phyloP scores from a whole-genome alignment of 2,888 invertebrate genomes.

The Luperina nickerlii region DNA sequence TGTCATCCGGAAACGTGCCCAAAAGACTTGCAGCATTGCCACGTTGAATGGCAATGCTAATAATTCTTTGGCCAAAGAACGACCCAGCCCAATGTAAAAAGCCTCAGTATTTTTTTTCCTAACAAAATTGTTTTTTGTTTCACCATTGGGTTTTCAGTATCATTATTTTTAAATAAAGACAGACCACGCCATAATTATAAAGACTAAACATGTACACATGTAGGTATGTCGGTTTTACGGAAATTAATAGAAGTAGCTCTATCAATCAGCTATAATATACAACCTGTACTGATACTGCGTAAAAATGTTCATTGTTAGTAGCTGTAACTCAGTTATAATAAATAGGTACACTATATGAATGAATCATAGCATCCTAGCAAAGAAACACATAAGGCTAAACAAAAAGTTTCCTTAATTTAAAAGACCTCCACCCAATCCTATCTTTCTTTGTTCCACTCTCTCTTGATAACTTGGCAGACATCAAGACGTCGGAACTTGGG shows the following conservation, averaged over 20 bases:
- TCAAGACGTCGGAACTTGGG: conserved; percentile 33
- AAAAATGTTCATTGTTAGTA: not conserved
- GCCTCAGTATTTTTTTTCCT: too few relatives aligned
- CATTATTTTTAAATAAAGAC: not conserved
- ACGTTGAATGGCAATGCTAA: too few relatives aligned
- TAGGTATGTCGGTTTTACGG: not conserved
- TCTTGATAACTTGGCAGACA: conserved; percentile 44
- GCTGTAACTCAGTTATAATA: too few relatives aligned
- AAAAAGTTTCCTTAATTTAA: not conserved
- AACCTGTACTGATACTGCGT: not conserved
- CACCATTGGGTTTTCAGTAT: not conserved
- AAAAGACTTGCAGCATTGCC: too few relatives aligned
- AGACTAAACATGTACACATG: not conserved
- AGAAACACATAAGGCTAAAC: not conserved
- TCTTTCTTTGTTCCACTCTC: conserved; percentile 3
- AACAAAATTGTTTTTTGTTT: too few relatives aligned
- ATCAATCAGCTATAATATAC: not conserved
- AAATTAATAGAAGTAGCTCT: not conserved
- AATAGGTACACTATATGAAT: not conserved
- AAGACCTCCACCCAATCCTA: not conserved
- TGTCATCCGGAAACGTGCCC: too few relatives aligned
- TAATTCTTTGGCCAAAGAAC: too few relatives aligned
- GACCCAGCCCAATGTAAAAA: too few relatives aligned
- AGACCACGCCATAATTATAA: not conserved
- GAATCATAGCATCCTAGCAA: not conserved